Evolutionary conservation across 2,888 invertebrate genomes (phyloP).

Genomic region (Ferdinandea cuprea): DNA sequence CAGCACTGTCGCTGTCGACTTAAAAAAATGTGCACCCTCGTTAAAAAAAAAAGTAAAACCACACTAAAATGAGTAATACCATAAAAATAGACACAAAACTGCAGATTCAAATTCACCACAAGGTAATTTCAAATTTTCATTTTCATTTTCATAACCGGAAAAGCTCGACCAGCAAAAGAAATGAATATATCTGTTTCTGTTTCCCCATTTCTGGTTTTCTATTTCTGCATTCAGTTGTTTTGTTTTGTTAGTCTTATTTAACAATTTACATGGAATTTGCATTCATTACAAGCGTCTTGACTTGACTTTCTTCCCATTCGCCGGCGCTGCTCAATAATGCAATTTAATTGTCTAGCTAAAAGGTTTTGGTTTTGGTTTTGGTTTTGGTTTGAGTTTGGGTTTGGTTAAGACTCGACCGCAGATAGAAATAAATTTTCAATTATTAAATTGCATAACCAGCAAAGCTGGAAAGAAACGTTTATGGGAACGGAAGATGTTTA

Average conservation of each 20-base stretch:
- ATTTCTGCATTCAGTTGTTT: constrained; percentile 8
- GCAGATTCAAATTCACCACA: constrained; percentile 18
- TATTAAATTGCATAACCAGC: background rate
- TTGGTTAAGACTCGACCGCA: background rate
- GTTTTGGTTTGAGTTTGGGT: background rate
- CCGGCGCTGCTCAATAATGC: constrained; percentile 3
- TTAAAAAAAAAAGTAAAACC: background rate
- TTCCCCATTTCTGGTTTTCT: constrained; percentile 39
- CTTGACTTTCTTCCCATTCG: constrained; percentile 16
- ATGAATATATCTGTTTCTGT: constrained; percentile 3
- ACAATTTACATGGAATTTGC: constrained; percentile 29
- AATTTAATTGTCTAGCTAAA: constrained; percentile 10
- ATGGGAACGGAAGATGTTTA: constrained; percentile 1
- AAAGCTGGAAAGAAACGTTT: background rate
- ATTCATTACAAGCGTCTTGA: constrained; percentile 23
- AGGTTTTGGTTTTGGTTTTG: background rate
- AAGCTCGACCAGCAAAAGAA: constrained; percentile 3
- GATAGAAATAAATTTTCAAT: background rate
- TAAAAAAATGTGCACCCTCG: background rate
- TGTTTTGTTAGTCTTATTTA: constrained; percentile 2
- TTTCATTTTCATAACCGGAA: constrained; percentile 58
- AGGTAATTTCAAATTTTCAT: too few species aligned
- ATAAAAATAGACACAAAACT: background rate
- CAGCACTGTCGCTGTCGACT: too few species aligned
- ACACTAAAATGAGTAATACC: background rate